Evolutionary conservation across 2,113 vertebrate species (phyloP), one percentile per base, ranked within the genome.

Genomic region (Spea bombifrons): DNA sequence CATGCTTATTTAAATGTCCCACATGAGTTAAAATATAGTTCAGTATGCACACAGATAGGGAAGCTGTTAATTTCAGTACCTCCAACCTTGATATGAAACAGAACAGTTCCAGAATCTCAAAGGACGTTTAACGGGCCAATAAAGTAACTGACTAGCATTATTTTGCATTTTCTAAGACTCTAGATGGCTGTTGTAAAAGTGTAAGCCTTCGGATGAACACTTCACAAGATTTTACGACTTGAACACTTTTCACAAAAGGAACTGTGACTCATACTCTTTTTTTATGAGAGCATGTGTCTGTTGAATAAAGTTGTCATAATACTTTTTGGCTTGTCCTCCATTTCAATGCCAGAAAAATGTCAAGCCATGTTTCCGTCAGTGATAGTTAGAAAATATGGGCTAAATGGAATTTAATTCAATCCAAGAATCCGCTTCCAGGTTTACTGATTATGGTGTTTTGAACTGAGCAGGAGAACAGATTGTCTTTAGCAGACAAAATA

Each of bases 141-240:
- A 53, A 50, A 85, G 72, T 71, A 77, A 53, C 71, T 50, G 66
- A 3, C 8, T 75, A 70, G 48, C 52, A 61, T 68, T 82, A 84
- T 57, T 30, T 83, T 72, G 44, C 48, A 73, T 55, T 61, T 61
- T 69, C 61, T 80, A 4, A 49, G 52, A 68, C 44, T 79, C 44
- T 78, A 7, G 66, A 45, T 50, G 55, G 49, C 79, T 81, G 81
- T 3, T 81, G 75, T 83, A 85, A 86, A 88, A 66, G 59, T 71
- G 5, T 72, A 81, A 84, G 81, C 49, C 76, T 85, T 85, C 73
- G 83, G 82, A 84, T 66, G 55, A 87, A 82, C 76, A 66, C 44
- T 76, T 82, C 66, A 75, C 43, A 80, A 76, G 49, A 82, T 77
- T 85, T 81, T 79, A 77, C 50, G 43, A 74, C 8, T 7, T 76